Percentiles rank a stretch among this genome's conserved stretches.
phyloP scores from a whole-genome alignment of 92 coral and sea anemone species.

The Pocillopora grandis region DNA sequence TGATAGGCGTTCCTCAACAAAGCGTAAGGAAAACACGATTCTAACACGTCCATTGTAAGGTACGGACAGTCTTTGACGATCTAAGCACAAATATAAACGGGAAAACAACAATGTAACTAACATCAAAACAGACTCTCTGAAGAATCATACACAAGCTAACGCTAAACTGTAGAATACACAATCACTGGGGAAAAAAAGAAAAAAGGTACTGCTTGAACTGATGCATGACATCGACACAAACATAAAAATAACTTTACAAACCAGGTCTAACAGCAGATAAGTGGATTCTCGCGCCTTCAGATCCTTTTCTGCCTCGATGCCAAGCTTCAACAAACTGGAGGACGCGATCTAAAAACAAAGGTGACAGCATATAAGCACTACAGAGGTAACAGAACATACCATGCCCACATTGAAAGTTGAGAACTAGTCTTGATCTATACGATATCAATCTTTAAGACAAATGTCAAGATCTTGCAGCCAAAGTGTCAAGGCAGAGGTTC shows the following conservation, averaged over 20 bases:
- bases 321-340: slow-evolving; percentile 95
- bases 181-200: neutral
- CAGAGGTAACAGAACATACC: no score
- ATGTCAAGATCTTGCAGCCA: no score
- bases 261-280: slow-evolving; percentile 92
- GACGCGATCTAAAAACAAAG: slow-evolving; percentile 75
- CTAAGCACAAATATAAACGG: slow-evolving; percentile 32
- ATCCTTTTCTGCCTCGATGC: slow-evolving; percentile 95
- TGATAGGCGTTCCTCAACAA: slow-evolving; percentile 93
- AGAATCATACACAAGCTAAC: neutral
- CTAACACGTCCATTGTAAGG: slow-evolving; percentile 97
- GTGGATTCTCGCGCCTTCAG: slow-evolving; percentile 90
- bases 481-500: no score
- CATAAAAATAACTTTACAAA: slow-evolving; percentile 8
- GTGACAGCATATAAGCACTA: neutral
- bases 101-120: neutral
- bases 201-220: no score
- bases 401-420: no score
- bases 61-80: slow-evolving; percentile 91
- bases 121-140: neutral
- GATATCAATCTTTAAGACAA: no score
- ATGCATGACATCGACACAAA: neutral
- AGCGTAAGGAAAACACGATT: slow-evolving; percentile 96
- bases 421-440: no score
- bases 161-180: neutral